These are phyloP conservation scores for Craniophora ligustri DNA, from an alignment of 2,888 invertebrate species.

Conservation along the genomic window DNA sequence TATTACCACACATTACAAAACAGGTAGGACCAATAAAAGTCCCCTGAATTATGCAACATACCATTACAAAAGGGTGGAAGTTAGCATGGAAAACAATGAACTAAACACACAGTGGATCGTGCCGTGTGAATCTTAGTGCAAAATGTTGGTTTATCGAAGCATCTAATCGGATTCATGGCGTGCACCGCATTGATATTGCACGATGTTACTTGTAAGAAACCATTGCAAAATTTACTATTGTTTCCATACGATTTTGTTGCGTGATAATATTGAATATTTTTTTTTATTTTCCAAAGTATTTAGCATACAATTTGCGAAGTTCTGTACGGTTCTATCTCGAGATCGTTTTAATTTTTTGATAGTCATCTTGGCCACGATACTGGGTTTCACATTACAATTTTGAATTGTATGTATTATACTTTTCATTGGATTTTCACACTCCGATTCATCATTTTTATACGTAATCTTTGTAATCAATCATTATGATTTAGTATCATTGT, in stretches of 20 bases:
- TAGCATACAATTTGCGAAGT: constrained; percentile 51
- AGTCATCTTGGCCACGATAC: constrained; percentile 30
- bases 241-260: constrained; percentile 67
- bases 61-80: constrained; percentile 62
- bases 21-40: constrained; percentile 45
- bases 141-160: constrained; percentile 69
- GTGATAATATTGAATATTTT: constrained; percentile 55
- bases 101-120: constrained; percentile 59
- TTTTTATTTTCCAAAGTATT: constrained; percentile 44
- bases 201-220: constrained; percentile 69
- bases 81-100: constrained; percentile 69
- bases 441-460: constrained; percentile 32
- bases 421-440: constrained; percentile 35
- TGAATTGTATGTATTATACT: constrained; percentile 32
- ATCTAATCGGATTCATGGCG: constrained; percentile 72
- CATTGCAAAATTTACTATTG: constrained; percentile 68
- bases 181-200: constrained; percentile 71
- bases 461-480: constrained; percentile 40
- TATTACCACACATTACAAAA: constrained; percentile 44
- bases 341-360: constrained; percentile 48
- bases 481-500: constrained; percentile 31
- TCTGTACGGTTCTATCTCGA: constrained; percentile 21
- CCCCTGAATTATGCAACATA: constrained; percentile 66
- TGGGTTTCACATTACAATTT: constrained; percentile 28
- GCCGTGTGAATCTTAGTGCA: constrained; percentile 68